Percentiles rank a stretch among this genome's conserved stretches.
phyloP scores from a whole-genome alignment of 2,797 vertebrate genomes.

The Hydrolagus colliei region DNA sequence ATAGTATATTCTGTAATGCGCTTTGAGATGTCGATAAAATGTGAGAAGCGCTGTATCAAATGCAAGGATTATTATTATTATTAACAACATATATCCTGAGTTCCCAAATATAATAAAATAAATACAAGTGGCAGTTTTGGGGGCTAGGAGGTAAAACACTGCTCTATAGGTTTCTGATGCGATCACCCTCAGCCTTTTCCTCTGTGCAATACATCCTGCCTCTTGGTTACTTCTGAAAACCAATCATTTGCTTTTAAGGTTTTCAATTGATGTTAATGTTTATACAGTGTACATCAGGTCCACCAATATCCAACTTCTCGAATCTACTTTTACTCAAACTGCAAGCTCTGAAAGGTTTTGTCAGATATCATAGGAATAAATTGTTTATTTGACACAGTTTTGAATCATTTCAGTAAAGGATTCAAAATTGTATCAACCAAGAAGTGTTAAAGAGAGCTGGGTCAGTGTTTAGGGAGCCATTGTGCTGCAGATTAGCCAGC shows the following conservation, averaged over 20 bases:
- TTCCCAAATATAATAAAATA: background rate
- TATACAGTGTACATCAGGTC: background rate
- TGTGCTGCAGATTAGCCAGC: constrained; percentile 45
- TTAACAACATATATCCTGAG: no score
- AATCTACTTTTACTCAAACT: background rate
- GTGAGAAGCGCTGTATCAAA: no score
- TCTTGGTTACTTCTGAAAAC: background rate
- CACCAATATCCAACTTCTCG: background rate
- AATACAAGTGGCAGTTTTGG: background rate
- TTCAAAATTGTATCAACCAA: constrained; percentile 2
- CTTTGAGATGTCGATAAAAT: no score
- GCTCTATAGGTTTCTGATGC: no score
- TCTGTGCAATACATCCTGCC: background rate
- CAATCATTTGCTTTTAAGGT: background rate
- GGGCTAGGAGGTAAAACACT: no score
- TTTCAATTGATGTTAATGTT: background rate
- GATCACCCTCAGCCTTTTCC: background rate
- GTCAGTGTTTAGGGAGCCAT: background rate
- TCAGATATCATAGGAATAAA: background rate
- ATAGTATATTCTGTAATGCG: no score
- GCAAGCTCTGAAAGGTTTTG: background rate
- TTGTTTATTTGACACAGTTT: background rate
- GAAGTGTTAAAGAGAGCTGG: constrained; percentile 26
- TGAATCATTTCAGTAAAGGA: constrained; percentile 1
- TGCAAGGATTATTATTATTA: no score